A percentile compares a stretch with the other conserved stretches of the same genome.
Evolutionary conservation across 2,888 invertebrate genomes (phyloP).

Genomic region (Prionchulus punctatus): DNA sequence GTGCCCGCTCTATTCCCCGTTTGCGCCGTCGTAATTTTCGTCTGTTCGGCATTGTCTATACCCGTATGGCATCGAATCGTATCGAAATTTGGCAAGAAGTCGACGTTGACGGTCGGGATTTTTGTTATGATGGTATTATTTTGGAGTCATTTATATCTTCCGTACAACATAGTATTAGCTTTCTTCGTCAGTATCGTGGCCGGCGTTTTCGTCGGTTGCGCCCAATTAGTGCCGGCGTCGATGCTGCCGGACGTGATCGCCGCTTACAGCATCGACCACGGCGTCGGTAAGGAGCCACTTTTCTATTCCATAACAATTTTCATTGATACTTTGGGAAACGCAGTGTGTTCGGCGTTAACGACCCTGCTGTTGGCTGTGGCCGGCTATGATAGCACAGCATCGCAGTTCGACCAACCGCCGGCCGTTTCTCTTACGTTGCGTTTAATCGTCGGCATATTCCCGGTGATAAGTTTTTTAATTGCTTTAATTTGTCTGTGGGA

Average conservation of each 20-base stretch:
- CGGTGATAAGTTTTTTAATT: conserved; percentile 1
- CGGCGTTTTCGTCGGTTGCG: not conserved
- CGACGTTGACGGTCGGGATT: not conserved
- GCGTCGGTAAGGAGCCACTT: conserved; percentile 3
- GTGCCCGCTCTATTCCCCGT: not conserved
- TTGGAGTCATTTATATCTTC: conserved; percentile 1
- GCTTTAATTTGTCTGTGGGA: not conserved
- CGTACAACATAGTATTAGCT: not conserved
- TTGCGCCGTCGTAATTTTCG: not conserved
- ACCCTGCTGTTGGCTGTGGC: not conserved
- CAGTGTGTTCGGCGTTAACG: not conserved
- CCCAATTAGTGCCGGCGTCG: not conserved
- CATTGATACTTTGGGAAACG: conserved; percentile 3
- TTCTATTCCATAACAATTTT: conserved; percentile 1
- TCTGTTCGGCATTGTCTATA: not conserved
- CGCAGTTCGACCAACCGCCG: not conserved
- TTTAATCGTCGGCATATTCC: not conserved
- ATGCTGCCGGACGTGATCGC: conserved; percentile 8
- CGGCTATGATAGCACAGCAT: not conserved
- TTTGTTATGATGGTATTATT: not conserved
- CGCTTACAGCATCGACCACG: conserved; percentile 3
- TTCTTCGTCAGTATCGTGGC: not conserved
- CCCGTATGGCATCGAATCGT: not conserved
- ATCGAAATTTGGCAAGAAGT: conserved; percentile 1
- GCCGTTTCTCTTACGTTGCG: not conserved